Percentiles rank a stretch among this genome's conserved stretches.
Conservation (phyloP, 2,797 vertebrate species). For the Acipenser ruthenus region DNA sequence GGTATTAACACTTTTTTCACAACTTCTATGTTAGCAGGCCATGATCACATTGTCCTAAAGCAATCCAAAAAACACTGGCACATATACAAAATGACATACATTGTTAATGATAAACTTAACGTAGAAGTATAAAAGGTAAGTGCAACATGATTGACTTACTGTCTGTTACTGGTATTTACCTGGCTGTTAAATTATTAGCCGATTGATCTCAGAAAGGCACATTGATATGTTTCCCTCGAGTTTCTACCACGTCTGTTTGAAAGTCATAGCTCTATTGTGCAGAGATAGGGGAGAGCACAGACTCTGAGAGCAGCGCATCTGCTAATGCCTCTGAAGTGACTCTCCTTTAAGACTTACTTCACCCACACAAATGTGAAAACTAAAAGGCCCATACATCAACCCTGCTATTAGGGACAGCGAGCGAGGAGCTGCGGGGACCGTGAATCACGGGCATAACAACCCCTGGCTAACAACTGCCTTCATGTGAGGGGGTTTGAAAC, state of each 20-base stretch:
- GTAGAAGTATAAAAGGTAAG: no score
- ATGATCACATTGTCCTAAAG: no score
- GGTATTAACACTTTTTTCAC: no score
- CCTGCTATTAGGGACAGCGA: constrained; percentile 35
- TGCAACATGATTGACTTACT: neutral
- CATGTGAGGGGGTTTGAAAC: constrained; percentile 24
- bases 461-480: constrained; percentile 22
- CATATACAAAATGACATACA: no score
- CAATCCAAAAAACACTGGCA: no score
- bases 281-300: constrained; percentile 13
- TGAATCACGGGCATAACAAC: constrained; percentile 22
- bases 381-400: constrained; percentile 34
- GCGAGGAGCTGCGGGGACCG: constrained; percentile 33
- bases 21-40: no score
- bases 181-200: neutral
- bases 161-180: neutral
- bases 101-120: no score
- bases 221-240: neutral
- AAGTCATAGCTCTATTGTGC: neutral
- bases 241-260: neutral
- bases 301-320: constrained; percentile 27
- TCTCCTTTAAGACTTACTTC: constrained; percentile 39
- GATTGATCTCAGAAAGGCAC: neutral
- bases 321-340: constrained; percentile 29
- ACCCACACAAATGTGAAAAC: constrained; percentile 24